phyloP scores from a whole-genome alignment of 2,113 vertebrate species.

The Mormoops blainvillei region DNA sequence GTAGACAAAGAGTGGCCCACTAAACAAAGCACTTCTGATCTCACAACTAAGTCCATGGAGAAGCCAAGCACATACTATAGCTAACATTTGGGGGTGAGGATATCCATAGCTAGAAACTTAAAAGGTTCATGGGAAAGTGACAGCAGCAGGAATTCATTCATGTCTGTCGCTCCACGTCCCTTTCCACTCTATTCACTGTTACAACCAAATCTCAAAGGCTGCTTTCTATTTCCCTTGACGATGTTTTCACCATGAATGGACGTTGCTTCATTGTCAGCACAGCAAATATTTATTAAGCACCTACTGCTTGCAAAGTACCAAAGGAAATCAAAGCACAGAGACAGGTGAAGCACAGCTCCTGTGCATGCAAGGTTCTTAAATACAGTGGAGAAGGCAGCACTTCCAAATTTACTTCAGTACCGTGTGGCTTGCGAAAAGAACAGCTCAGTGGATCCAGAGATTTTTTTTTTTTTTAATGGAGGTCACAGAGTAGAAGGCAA shows the following conservation, averaged over 20 bases:
- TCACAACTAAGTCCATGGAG: neutral
- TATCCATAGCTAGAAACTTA: neutral
- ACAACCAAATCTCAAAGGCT: neutral
- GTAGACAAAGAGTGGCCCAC: neutral
- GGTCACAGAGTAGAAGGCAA: neutral
- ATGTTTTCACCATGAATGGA: neutral
- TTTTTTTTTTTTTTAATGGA: neutral
- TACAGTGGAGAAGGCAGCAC: neutral
- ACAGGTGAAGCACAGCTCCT: neutral
- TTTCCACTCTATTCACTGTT: neutral
- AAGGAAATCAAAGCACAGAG: neutral
- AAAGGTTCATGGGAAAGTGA: neutral
- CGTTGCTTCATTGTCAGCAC: neutral
- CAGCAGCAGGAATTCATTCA: neutral
- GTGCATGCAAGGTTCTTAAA: neutral
- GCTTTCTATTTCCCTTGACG: neutral
- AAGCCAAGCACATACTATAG: neutral
- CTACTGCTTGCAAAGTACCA: neutral
- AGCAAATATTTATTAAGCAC: neutral
- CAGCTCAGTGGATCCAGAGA: neutral
- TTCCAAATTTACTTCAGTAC: neutral
- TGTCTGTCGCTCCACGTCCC: neutral
- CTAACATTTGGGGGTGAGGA: neutral
- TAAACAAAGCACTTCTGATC: neutral
- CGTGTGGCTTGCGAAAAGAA: neutral